A percentile compares a stretch with the other conserved stretches of the same genome.
Evolutionary conservation across 2,797 vertebrate species (phyloP).

Genomic region (Chloroceryle amazona): DNA sequence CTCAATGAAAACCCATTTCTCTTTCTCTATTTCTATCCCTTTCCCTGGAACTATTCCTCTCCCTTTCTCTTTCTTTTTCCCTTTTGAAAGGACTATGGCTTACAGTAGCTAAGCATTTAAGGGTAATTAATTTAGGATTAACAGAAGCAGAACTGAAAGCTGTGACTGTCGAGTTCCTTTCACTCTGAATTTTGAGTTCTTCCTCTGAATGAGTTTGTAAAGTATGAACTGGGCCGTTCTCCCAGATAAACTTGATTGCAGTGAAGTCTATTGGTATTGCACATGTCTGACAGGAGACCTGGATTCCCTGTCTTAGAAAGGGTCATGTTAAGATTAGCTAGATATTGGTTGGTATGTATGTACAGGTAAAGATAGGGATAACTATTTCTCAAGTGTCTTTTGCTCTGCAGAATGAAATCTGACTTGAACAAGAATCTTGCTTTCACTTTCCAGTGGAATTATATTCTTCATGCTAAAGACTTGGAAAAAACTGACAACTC

Average conservation of each 20-base stretch:
- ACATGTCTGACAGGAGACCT: neutral
- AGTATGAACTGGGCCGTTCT: constrained; percentile 1
- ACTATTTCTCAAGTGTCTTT: neutral
- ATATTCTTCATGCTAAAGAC: neutral
- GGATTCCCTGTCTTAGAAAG: neutral
- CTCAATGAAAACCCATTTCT: neutral
- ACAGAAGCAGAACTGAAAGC: constrained; percentile 6
- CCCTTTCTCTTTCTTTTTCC: neutral
- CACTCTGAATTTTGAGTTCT: neutral
- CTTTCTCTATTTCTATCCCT: neutral
- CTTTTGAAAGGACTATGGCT: neutral
- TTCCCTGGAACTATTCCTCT: neutral
- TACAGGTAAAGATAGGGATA: neutral
- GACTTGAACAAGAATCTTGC: neutral
- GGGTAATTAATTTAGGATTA: neutral
- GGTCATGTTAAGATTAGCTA: constrained; percentile 11
- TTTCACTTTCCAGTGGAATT: neutral
- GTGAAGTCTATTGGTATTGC: neutral
- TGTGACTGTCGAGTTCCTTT: neutral
- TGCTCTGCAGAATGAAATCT: neutral
- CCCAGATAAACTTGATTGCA: neutral
- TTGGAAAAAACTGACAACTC: neutral
- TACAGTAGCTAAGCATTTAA: neutral
- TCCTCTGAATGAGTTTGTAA: neutral
- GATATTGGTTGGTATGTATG: neutral